These are phyloP conservation scores for Tetramorium bicarinatum DNA, from an alignment of 2,888 invertebrate genomes.

Conservation along the genomic window DNA sequence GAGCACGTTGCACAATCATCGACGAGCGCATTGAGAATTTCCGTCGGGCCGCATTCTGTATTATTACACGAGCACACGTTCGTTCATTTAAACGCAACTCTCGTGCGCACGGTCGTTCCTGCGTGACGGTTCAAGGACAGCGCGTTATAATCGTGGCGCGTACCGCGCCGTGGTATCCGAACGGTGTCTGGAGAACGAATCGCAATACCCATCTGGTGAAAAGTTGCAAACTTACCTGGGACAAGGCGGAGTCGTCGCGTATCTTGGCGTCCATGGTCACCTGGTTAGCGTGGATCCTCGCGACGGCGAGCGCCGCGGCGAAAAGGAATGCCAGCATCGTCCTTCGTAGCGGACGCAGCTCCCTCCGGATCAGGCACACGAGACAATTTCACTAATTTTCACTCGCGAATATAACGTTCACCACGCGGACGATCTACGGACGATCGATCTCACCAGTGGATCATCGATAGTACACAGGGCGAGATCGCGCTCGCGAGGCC, in stretches of 20 bases:
- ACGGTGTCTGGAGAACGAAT: not conserved
- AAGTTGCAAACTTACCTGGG: constrained; percentile 69
- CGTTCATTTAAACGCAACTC: constrained; percentile 32
- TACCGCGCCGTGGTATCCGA: not conserved
- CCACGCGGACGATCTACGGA: constrained; percentile 22
- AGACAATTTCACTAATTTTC: constrained; percentile 50
- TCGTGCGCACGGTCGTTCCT: constrained; percentile 33
- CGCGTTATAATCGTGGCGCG: constrained; percentile 13
- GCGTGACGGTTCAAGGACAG: constrained; percentile 64
- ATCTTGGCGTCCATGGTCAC: constrained; percentile 82
- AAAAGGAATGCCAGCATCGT: constrained; percentile 61
- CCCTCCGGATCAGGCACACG: constrained; percentile 33
- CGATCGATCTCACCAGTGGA: constrained; percentile 29
- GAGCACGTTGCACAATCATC: constrained; percentile 38
- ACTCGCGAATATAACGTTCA: constrained; percentile 45
- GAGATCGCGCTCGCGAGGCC: constrained; percentile 33
- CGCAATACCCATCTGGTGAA: not conserved
- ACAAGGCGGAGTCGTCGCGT: constrained; percentile 82
- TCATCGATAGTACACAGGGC: constrained; percentile 6
- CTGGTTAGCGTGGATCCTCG: constrained; percentile 64
- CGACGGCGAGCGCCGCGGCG: constrained; percentile 60
- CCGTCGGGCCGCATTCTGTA: constrained; percentile 18
- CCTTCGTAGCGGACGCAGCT: constrained; percentile 5
- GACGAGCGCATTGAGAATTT: constrained; percentile 37
- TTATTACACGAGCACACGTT: constrained; percentile 3